Base-by-base conservation (phyloP, 2,113 vertebrate genomes). In the Amia ocellicauda region DNA sequence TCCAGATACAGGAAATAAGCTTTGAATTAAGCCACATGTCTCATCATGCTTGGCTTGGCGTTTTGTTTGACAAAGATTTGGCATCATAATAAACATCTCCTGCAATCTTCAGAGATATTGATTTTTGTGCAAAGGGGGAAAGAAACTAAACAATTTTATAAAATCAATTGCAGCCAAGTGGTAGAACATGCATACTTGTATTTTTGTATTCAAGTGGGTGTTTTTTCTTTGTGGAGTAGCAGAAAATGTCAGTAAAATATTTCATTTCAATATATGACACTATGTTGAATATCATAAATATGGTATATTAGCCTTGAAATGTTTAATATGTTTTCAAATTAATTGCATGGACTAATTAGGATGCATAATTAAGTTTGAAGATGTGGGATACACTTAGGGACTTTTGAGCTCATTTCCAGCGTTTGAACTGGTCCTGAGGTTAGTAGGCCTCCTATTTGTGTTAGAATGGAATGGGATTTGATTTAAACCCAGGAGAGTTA, bases 101-200 rank as follows among this genome's bases (percentile, higher is more conserved):
- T 28, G 8, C 17, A 60, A 24, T 49, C 58, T 41, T n/a, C 43
- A 45, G 19, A 26, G 10, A 10, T 55, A 42, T 47, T 56, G 62
- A 45, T 64, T 26, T 41, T 29, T 9, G 11, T 7, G 1, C 31
- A 36, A 11, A 36, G 11, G 31, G 1, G 5, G 31, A 36, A 36
- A 36, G 5, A n/a, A n/a, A n/a, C n/a, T n/a, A n/a, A n/a, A n/a
- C n/a, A n/a, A n/a, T n/a, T n/a, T n/a, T n/a, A n/a, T n/a, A n/a
- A n/a, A n/a, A n/a, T n/a, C n/a, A n/a, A n/a, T n/a, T n/a, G n/a
- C n/a, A n/a, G n/a, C n/a, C n/a, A n/a, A n/a, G n/a, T n/a, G n/a
- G n/a, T n/a, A n/a, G n/a, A n/a, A n/a, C n/a, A n/a, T n/a, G n/a
- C n/a, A n/a, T n/a, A n/a, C n/a, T n/a, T n/a, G n/a, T n/a, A n/a